Evolutionary conservation across 1,140 invertebrate species (phyloP).

Genomic region (Drosophila melanica): DNA sequence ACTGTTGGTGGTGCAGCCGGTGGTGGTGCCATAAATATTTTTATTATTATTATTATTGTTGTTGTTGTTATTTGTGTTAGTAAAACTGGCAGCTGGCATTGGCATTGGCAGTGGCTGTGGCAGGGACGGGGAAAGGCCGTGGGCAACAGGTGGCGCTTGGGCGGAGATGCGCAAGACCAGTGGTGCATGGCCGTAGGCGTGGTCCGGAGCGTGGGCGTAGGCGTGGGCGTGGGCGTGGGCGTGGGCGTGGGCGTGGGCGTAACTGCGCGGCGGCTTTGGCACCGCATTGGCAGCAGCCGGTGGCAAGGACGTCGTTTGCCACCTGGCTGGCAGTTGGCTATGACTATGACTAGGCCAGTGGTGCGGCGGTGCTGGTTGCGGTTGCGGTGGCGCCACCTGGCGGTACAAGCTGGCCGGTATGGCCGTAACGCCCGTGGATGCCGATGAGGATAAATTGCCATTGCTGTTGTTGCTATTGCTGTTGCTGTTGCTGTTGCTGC

Average conservation of each 20-base stretch:
- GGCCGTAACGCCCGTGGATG: conserved; percentile 71
- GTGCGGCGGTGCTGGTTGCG: conserved; percentile 6
- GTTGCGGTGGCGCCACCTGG: conserved; percentile 9
- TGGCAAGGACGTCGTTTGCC: conserved; percentile 14
- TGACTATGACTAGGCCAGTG: conserved; percentile 71
- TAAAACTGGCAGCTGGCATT: conserved; percentile 39
- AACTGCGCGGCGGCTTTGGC: conserved; percentile 49
- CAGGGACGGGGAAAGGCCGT: conserved; percentile 15
- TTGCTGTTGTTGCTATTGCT: conserved; percentile 47
- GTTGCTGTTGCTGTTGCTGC: conserved; percentile 23
- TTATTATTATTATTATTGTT: neutral
- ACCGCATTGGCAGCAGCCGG: conserved; percentile 15
- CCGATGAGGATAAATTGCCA: conserved; percentile 62
- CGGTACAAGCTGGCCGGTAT: conserved; percentile 61
- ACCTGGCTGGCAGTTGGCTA: conserved; percentile 35
- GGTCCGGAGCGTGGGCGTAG: conserved; percentile 17
- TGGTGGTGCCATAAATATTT: neutral
- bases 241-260: conserved; percentile 30
- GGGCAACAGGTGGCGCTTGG: conserved; percentile 23
- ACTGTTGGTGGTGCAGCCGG: conserved; percentile 15
- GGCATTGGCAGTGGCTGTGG: conserved; percentile 8
- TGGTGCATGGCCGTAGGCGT: conserved; percentile 15
- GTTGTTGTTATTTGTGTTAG: conserved; percentile 36
- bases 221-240: conserved; percentile 3
- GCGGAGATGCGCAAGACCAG: conserved; percentile 49